These are phyloP conservation scores for Allygus modestus DNA, from an alignment of 2,888 invertebrate species.

Conservation along the genomic window DNA sequence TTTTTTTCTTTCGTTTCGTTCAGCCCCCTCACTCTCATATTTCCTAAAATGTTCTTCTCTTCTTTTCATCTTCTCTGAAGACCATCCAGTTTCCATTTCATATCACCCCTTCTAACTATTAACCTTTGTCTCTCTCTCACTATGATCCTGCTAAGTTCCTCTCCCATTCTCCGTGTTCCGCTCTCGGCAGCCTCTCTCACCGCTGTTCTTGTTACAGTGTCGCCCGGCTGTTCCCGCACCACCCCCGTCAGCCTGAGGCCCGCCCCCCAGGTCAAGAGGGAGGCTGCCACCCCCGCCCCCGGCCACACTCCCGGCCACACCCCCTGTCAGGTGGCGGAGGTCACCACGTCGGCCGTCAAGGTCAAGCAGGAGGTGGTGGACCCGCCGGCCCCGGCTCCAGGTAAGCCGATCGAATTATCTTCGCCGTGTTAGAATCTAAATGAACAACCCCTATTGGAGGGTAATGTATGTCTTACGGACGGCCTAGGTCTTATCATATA, in stretches of 20 bases:
- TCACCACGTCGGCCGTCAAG: slow-evolving; percentile 79
- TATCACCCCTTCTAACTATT: no score
- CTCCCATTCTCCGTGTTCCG: background rate
- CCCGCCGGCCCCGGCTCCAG: slow-evolving; percentile 77
- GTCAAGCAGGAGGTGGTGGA: slow-evolving; percentile 74
- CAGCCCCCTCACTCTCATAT: no score
- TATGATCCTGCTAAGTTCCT: background rate
- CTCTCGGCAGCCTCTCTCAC: background rate
- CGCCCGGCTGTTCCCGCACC: slow-evolving; percentile 66
- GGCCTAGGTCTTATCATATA: no score
- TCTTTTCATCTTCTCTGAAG: no score
- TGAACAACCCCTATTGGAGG: no score
- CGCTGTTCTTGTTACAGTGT: slow-evolving; percentile 17
- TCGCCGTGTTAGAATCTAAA: no score
- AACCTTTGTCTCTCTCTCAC: no score
- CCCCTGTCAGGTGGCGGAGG: slow-evolving; percentile 75
- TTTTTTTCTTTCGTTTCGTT: no score
- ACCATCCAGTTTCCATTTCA: no score
- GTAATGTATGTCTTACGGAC: no score
- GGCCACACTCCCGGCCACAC: slow-evolving; percentile 79
- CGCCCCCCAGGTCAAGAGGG: slow-evolving; percentile 78
- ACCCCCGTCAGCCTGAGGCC: slow-evolving; percentile 74
- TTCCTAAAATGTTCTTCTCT: no score
- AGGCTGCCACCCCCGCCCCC: slow-evolving; percentile 78
- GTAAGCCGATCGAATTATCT: no score